Base-by-base conservation (phyloP, 2,113 vertebrate species). In the Gadus chalcogrammus region DNA sequence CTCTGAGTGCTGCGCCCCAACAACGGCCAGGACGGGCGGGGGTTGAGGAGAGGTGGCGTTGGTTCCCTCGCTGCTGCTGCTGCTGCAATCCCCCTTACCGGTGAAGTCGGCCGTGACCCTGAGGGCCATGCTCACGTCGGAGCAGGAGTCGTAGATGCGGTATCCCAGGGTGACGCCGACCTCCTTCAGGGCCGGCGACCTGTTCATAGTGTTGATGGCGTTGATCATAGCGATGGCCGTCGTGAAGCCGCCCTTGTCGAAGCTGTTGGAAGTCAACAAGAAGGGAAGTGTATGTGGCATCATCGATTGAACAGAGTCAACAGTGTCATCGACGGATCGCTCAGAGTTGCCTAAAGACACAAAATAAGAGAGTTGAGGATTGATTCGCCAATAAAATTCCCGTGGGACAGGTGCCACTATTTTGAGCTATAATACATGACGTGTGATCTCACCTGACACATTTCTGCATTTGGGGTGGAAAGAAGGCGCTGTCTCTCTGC, bases 201-300 rank as follows among this genome's bases (percentile, higher is more conserved):
- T 92, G 79, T 97, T 96, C 84, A 94, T 84, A 0, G 1, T 72
- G 80, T 95, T 92, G 18, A 95, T 92, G 20, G 93, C 92, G 0
- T 95, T 91, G 78, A 94, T 93, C 94, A 96, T 94, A 17, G 92
- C 91, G 76, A 97, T 88, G 0, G 87, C 86, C 78, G 85, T 88
- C 66, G 82, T 81, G 75, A 97, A 89, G 60, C 81, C 74, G 61
- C 83, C 81, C 7, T 85, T 72, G 67, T 92, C 84, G 31, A 95
- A 93, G 60, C 94, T 97, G 90, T 53, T 55, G 61, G 58, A 70
- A 42, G 1, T 48, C 12, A n/a, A 6, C 1, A 28, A 55, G 61
- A 22, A 61, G 72, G 24, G 20, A 64, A 73, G 24, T 13, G 42
- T 7, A 48, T 48, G 42, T 12, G 42, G 42, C 11, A 9, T 48